Evolutionary conservation across 2,888 invertebrate species (phyloP).

Genomic region (Melinaea marsaeus): DNA sequence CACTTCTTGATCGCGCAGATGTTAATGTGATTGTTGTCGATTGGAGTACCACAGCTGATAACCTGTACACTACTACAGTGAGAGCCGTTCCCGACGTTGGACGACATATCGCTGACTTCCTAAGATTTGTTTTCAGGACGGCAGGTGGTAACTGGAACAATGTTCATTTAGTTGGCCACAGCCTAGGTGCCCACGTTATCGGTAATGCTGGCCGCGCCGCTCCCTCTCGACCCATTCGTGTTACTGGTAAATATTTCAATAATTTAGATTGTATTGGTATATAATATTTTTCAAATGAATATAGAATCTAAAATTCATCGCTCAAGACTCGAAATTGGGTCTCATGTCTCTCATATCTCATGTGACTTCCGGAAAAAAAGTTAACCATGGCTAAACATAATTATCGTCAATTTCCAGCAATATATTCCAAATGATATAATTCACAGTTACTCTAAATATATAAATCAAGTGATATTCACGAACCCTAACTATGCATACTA

Average conservation of each 20-base stretch:
- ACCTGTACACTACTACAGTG: slow-evolving; percentile 41
- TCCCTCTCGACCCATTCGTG: slow-evolving; percentile 31
- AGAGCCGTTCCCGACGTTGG: slow-evolving; percentile 51
- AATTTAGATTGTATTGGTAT: background rate
- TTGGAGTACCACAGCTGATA: slow-evolving; percentile 48
- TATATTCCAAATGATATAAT: too few relatives aligned
- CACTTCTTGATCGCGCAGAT: slow-evolving; percentile 40
- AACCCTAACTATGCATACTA: background rate
- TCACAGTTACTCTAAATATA: too few relatives aligned
- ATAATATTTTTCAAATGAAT: too few relatives aligned
- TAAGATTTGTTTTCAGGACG: slow-evolving; percentile 51
- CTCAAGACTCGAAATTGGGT: too few relatives aligned
- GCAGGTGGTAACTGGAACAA: slow-evolving; percentile 57
- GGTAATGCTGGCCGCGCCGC: slow-evolving; percentile 52
- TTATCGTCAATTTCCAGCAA: too few relatives aligned
- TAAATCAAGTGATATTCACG: too few relatives aligned
- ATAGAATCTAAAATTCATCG: too few relatives aligned
- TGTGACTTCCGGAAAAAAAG: background rate
- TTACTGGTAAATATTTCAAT: slow-evolving; percentile 49
- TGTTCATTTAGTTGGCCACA: slow-evolving; percentile 54
- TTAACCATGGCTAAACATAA: too few relatives aligned
- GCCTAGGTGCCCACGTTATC: slow-evolving; percentile 58
- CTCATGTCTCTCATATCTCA: too few relatives aligned
- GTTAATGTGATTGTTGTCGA: slow-evolving; percentile 59
- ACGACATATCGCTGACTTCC: slow-evolving; percentile 51